Conservation (phyloP, 2,113 vertebrate species). For the Protobothrops flavoviridis region DNA sequence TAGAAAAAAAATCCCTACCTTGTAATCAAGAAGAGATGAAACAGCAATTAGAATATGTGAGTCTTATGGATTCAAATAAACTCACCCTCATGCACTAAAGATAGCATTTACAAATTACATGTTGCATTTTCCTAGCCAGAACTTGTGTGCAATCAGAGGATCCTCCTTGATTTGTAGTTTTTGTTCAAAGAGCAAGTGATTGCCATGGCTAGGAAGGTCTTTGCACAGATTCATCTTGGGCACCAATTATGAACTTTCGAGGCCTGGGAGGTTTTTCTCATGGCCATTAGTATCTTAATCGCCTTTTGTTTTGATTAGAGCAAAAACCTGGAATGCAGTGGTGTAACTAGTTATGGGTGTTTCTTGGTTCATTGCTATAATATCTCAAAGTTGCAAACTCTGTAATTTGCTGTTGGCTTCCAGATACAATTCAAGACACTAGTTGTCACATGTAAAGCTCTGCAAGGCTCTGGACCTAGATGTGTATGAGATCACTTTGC, state of each 20-base stretch:
- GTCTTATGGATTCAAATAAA: neutral
- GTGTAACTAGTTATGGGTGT: no score
- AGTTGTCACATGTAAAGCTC: no score
- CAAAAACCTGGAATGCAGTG: neutral
- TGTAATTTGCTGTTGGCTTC: no score
- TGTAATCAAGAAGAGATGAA: neutral
- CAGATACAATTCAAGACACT: no score
- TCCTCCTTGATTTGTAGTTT: neutral
- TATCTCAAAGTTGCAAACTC: no score
- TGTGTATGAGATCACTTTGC: no score
- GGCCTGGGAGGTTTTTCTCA: no score
- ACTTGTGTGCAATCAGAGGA: neutral
- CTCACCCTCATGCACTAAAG: neutral
- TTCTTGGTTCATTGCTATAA: no score
- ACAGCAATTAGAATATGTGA: neutral
- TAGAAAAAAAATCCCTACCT: neutral
- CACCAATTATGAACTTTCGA: neutral
- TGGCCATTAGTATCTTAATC: neutral
- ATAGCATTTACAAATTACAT: neutral
- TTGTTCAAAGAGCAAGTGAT: neutral
- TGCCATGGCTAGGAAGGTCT: neutral
- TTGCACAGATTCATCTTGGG: neutral
- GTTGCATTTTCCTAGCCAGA: neutral
- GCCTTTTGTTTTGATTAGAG: neutral
- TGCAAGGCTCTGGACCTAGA: no score